phyloP scores from a whole-genome alignment of 2,113 vertebrate genomes.

The Myxocyprinus asiaticus region DNA sequence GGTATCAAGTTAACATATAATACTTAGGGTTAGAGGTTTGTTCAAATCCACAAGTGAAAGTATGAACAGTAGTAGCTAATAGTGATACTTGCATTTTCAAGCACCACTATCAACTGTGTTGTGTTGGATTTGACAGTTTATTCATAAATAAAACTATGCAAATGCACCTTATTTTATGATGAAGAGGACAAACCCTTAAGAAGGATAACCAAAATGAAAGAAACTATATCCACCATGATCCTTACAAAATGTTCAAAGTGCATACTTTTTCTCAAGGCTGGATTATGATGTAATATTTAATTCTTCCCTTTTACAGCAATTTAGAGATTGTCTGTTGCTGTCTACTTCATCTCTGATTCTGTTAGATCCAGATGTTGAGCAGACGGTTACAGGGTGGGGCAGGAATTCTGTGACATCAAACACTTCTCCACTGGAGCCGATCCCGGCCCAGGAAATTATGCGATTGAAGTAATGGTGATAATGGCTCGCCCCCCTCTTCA shows the following conservation, averaged over 20 bases:
- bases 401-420: conserved; percentile 73
- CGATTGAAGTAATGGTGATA: not conserved
- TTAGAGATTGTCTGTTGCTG: not conserved
- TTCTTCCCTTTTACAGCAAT: not conserved
- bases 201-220: too few relatives aligned
- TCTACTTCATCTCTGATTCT: not conserved
- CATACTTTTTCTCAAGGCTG: not conserved
- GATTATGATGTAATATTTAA: not conserved
- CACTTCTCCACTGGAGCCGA: conserved; percentile 57
- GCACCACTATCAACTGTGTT: too few relatives aligned
- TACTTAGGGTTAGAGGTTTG: too few relatives aligned
- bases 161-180: too few relatives aligned
- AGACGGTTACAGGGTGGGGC: conserved; percentile 70
- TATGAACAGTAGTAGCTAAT: too few relatives aligned
- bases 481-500: not conserved
- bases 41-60: too few relatives aligned
- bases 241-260: not conserved
- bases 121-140: too few relatives aligned
- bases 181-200: too few relatives aligned
- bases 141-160: too few relatives aligned
- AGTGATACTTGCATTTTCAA: too few relatives aligned
- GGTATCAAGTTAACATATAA: too few relatives aligned
- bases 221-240: too few relatives aligned
- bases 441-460: conserved; percentile 27
- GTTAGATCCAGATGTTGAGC: conserved; percentile 66